Conservation (phyloP, 2,797 vertebrate genomes). For the Pseudochaenichthys georgianus region DNA sequence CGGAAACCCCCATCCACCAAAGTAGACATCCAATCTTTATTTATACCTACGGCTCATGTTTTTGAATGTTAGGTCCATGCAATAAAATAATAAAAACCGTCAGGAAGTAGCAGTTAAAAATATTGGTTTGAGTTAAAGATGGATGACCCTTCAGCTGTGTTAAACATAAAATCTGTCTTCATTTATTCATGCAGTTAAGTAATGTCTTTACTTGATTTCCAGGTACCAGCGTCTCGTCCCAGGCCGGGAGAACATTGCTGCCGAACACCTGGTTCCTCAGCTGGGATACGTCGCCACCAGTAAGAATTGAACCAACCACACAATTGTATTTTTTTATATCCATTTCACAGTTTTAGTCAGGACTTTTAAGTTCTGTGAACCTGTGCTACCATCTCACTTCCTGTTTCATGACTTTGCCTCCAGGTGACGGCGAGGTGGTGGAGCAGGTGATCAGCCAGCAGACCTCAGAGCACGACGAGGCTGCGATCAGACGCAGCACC, state of each 20-base stretch:
- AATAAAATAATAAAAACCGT: conserved; percentile 1
- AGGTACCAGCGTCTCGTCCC: conserved; percentile 95
- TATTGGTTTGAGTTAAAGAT: background rate
- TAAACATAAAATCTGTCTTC: background rate
- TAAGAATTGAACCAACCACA: conserved; percentile 76
- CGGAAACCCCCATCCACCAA: conserved; percentile 96
- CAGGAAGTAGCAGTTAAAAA: background rate
- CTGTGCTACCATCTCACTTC: background rate
- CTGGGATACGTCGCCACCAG: conserved; percentile 97
- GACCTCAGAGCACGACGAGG: conserved; percentile 89
- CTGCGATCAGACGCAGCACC: conserved; percentile 81
- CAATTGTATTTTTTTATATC: background rate
- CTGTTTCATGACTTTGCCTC: conserved; percentile 1
- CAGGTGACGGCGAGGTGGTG: conserved; percentile 97
- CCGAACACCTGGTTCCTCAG: conserved; percentile 96
- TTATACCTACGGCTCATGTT: background rate
- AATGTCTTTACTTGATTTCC: conserved; percentile 50
- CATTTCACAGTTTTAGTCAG: no score
- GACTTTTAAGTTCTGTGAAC: background rate
- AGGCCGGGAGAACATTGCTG: conserved; percentile 94
- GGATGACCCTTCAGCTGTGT: background rate
- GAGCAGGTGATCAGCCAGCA: conserved; percentile 98
- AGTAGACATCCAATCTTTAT: conserved; percentile 65
- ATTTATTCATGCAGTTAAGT: background rate
- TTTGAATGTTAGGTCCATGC: background rate